Evolutionary conservation across 2,797 vertebrate genomes (phyloP), one percentile per base, ranked within the genome.

Genomic region (Knipowitschia caucasica): DNA sequence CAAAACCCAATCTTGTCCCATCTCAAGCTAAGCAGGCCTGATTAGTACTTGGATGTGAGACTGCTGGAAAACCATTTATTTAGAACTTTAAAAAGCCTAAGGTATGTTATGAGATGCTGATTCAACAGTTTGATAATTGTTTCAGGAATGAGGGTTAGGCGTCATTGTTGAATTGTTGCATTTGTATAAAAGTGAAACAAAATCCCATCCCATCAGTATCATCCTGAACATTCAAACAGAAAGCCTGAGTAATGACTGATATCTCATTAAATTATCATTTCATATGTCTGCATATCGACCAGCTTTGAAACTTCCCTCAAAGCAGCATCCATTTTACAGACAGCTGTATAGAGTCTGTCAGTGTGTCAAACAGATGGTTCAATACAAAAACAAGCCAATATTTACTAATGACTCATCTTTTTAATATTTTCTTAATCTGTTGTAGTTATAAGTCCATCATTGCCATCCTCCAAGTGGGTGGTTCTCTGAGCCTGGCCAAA

Each of bases 331-430:
- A 9, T 52, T 33, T 34, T 42, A 50, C 49, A 14, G 40, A 51
- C 43, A 25, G 39, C 46, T 26, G 47, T 53, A 51, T 30, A 50
- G 2, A 1, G 10, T 30, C 53, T 30, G 14, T 30, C 64, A 51
- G 21, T 34, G 56, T 43, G 3, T 61, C 14, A 55, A 59, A 70
- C 75, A 71, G 71, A 73, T 63, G 61, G 64, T 50, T 30, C 1
- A 2, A 47, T 25, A 56, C 57, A 58, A 54, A 43, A 57, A 55
- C 52, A 49, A 51, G 43, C 7, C 43, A 23, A 27, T 27, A 45
- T 50, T 30, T 4, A 7, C 12, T 20, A 51, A 56, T 30, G 55
- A 65, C 57, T 62, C 34, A 6, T 24, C 33, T 54, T 20, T 74
- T 56, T 50, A 71, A 62, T 14, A 57, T 40, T 29, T 15, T 29